Conservation (phyloP, 2,797 vertebrate genomes). For the Pipistrellus nathusii region DNA sequence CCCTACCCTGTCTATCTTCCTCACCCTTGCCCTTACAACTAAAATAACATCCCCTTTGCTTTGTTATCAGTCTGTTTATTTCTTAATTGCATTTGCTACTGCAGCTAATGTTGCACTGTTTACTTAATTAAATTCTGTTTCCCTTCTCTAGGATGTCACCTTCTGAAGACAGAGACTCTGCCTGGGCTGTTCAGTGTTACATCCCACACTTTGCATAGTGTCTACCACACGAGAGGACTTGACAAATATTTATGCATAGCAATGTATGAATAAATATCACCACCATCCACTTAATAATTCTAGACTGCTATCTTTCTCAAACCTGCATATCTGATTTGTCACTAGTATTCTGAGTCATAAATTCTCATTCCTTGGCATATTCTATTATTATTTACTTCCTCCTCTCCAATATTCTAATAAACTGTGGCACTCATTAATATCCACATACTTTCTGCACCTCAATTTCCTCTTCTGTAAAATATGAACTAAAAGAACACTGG, state of each 20-base stretch:
- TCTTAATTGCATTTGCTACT: not conserved
- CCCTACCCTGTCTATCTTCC: not conserved
- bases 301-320: not conserved
- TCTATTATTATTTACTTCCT: not conserved
- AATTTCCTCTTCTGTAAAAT: constrained; percentile 15
- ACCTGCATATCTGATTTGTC: not conserved
- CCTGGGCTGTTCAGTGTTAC: not conserved
- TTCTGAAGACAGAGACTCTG: not conserved
- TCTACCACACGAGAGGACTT: not conserved
- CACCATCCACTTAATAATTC: not conserved
- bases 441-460: not conserved
- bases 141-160: not conserved
- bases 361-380: not conserved
- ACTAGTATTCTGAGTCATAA: not conserved
- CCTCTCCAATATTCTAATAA: not conserved
- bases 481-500: not conserved
- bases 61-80: not conserved
- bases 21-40: not conserved
- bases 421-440: not conserved
- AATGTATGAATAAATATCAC: not conserved
- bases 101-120: not conserved
- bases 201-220: not conserved
- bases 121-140: not conserved
- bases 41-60: not conserved
- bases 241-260: not conserved